These are phyloP conservation scores for Celastrina argiolus DNA, from an alignment of 2,888 invertebrate genomes.

Conservation along the genomic window DNA sequence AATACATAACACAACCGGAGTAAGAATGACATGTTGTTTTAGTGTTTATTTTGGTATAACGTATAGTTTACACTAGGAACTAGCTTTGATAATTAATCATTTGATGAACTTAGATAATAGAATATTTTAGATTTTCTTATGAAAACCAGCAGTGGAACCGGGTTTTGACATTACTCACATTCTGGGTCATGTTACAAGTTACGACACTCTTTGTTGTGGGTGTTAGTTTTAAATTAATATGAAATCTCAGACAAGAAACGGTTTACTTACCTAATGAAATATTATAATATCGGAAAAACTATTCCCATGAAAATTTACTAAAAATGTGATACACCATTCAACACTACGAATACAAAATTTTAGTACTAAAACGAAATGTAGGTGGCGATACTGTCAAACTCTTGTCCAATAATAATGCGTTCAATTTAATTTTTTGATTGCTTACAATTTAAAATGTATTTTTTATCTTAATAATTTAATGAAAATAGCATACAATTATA, in stretches of 20 bases:
- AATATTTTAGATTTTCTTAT: conserved; percentile 29
- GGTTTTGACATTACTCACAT: conserved; percentile 67
- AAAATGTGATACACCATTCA: conserved; percentile 75
- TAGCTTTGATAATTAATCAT: background rate
- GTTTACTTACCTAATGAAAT: conserved; percentile 67
- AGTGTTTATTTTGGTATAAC: conserved; percentile 30
- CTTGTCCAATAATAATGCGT: conserved; percentile 42
- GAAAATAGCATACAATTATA: no score
- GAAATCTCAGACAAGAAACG: conserved; percentile 30
- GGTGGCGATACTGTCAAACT: conserved; percentile 44
- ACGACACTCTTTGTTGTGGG: conserved; percentile 47
- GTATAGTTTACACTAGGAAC: background rate
- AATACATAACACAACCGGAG: conserved; percentile 36
- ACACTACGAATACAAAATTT: conserved; percentile 77
- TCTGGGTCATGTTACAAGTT: conserved; percentile 66
- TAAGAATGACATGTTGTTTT: conserved; percentile 40
- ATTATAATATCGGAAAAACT: conserved; percentile 63
- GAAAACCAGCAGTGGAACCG: conserved; percentile 64
- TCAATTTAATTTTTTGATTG: conserved; percentile 31
- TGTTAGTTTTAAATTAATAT: conserved; percentile 30
- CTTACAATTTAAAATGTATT: background rate
- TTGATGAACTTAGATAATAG: background rate
- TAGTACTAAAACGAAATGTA: conserved; percentile 58
- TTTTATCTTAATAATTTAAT: no score
- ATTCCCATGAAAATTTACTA: conserved; percentile 72